A percentile compares a stretch with the other conserved stretches of the same genome.
Evolutionary conservation across 2,797 vertebrate species (phyloP).

Genomic region (Strix occidentalis): DNA sequence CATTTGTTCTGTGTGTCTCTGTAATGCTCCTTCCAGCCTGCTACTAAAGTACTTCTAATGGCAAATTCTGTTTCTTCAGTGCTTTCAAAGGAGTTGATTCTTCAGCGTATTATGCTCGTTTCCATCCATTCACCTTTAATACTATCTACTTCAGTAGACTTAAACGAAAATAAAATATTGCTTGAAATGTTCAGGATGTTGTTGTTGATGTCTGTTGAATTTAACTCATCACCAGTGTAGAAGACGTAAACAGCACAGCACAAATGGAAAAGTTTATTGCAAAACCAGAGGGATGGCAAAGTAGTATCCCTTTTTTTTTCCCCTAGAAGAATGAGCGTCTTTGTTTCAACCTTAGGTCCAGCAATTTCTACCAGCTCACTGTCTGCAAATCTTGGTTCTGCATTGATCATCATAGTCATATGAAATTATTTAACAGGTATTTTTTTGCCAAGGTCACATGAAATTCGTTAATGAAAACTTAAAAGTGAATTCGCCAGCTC

Average conservation of each 20-base stretch:
- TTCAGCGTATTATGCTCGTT: neutral
- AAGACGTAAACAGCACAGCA: conserved; percentile 30
- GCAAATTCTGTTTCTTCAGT: neutral
- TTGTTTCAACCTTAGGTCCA: conserved; percentile 11
- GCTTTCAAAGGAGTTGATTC: conserved; percentile 21
- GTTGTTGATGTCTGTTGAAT: conserved; percentile 47
- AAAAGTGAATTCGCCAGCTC: neutral
- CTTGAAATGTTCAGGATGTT: conserved; percentile 30
- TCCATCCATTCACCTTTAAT: neutral
- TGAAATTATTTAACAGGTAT: conserved; percentile 43
- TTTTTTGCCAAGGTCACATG: conserved; percentile 48
- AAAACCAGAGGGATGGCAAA: conserved; percentile 53
- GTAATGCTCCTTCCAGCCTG: neutral
- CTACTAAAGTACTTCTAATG: neutral
- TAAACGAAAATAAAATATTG: conserved; percentile 34
- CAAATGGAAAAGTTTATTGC: conserved; percentile 64
- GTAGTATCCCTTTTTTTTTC: neutral
- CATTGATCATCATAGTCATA: neutral
- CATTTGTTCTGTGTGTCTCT: neutral
- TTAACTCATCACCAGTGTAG: conserved; percentile 17
- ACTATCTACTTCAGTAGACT: neutral
- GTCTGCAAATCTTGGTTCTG: conserved; percentile 23
- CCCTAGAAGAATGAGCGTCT: conserved; percentile 31
- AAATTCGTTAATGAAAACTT: conserved; percentile 42
- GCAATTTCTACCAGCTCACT: conserved; percentile 13